Evolutionary conservation across 2,797 vertebrate species (phyloP), one percentile per base, ranked within the genome.

Genomic region (Sternotherus odoratus): DNA sequence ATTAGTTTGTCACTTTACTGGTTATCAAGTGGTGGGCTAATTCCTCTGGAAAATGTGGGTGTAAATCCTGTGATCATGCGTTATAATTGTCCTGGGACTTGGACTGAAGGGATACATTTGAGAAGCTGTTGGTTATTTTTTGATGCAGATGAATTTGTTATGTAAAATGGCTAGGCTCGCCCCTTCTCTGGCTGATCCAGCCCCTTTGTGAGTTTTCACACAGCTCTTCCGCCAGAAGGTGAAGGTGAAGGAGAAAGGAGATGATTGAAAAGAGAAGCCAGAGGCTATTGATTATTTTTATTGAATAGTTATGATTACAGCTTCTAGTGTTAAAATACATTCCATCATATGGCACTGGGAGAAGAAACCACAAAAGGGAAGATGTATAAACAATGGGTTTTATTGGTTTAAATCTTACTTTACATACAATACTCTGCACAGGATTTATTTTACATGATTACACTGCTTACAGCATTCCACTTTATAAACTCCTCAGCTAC

Each of bases 41-140:
- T 96, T 96, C 96, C 96, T 96, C 93, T 97, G 96, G 96, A 95
- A 97, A 97, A 97, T 95, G 96, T 97, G 96, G 96, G 95, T 97
- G 96, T 96, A 97, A 97, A 95, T 96, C 95, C 94, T 97, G 93
- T 96, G 95, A 95, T 95, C 94, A 91, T 93, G 95, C 93, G 90
- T 95, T 91, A 95, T 96, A 97, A 91, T 94, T 95, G 96, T 96
- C 95, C 95, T 96, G 96, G 96, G 94, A n/a, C 69, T 23, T 17
- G 10, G n/a, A 26, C 63, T 36, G 39, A 43, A 72, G 69, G 36
- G 39, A 13, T 46, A 95, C 95, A 95, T 93, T 97, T 96, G 95
- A 94, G 94, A 94, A 95, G 89, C 93, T 94, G 81, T 95, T 79
- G 79, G 60, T 90, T 92, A 93, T 93, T 82, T 96, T 95, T 95